Evolutionary conservation across 1,140 invertebrate species (phyloP).

Genomic region (Nomia melanderi): DNA sequence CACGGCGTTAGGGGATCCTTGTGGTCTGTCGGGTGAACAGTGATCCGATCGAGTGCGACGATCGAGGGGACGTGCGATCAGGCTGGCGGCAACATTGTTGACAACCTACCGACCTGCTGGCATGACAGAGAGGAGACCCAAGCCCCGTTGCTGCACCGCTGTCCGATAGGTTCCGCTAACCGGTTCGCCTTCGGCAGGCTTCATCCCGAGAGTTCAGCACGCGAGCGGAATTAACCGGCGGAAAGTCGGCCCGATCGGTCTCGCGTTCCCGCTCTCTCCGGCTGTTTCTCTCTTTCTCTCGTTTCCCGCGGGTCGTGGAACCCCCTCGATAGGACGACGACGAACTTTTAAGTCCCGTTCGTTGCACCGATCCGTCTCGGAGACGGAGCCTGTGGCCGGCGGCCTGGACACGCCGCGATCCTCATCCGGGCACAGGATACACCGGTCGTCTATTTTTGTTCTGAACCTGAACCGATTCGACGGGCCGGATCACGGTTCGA

Average conservation of each 20-base stretch:
- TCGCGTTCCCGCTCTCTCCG: too few species aligned
- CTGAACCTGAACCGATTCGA: background rate
- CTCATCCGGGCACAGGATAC: conserved; percentile 48
- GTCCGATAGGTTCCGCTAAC: conserved; percentile 3
- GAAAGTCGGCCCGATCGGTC: conserved; percentile 10
- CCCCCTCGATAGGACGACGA: conserved; percentile 38
- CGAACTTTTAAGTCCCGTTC: conserved; percentile 49
- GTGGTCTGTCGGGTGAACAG: background rate
- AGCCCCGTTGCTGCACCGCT: background rate
- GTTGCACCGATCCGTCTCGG: conserved; percentile 16
- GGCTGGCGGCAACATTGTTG: background rate
- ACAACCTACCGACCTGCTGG: too few species aligned
- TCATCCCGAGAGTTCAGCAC: background rate
- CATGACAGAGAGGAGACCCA: background rate
- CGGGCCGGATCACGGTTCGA: background rate
- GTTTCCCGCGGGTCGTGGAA: conserved; percentile 54
- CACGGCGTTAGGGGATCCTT: too few species aligned
- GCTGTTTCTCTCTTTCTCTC: too few species aligned
- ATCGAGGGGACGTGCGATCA: background rate
- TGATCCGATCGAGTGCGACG: background rate
- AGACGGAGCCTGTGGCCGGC: conserved; percentile 59
- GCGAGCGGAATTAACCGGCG: conserved; percentile 16
- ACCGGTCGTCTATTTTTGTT: conserved; percentile 57
- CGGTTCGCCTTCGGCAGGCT: conserved; percentile 17
- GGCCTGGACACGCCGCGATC: conserved; percentile 60